Conservation (phyloP, 2,113 vertebrate genomes). For the Vidua chalybeata region DNA sequence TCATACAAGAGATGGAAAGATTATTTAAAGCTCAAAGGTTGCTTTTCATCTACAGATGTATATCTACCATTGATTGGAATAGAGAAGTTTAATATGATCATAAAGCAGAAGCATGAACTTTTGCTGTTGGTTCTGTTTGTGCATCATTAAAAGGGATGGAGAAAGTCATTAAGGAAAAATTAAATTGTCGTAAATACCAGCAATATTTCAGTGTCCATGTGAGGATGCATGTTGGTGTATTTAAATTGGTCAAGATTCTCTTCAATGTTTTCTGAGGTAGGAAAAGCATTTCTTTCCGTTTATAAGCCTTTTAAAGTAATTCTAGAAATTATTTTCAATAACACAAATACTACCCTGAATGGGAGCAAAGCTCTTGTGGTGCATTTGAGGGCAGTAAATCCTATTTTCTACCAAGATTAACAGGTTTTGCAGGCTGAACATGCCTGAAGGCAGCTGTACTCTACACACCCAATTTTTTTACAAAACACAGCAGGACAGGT, state of each 20-base stretch:
- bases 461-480: constrained; percentile 61
- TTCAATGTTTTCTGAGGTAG: neutral
- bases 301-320: neutral
- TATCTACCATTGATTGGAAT: neutral
- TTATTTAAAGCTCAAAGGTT: neutral
- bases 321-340: neutral
- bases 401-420: constrained; percentile 36
- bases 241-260: neutral
- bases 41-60: neutral
- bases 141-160: neutral
- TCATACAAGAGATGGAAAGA: neutral
- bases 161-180: neutral
- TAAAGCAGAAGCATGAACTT: neutral
- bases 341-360: neutral
- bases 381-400: constrained; percentile 46
- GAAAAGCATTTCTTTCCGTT: neutral
- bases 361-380: neutral
- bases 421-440: constrained; percentile 45
- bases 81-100: neutral
- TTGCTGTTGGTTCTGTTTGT: neutral
- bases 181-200: neutral
- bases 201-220: neutral
- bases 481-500: constrained; percentile 55
- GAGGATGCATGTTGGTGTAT: neutral
- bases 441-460: constrained; percentile 54